Evolutionary conservation across 2,113 vertebrate genomes (phyloP).

Genomic region (Piliocolobus tephrosceles): DNA sequence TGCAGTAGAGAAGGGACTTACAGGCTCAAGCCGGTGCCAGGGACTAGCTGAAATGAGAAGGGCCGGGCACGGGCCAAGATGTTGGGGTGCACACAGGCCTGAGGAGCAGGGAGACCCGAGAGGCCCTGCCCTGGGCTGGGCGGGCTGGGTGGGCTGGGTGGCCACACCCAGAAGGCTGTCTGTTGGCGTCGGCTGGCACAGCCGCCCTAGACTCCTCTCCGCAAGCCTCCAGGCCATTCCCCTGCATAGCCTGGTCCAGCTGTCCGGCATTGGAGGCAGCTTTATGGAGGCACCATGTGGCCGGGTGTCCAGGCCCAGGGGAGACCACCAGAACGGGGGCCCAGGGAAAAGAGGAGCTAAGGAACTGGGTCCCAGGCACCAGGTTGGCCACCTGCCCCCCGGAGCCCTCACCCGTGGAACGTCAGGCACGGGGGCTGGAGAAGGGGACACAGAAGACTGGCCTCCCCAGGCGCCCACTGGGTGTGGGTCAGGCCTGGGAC

Average conservation of each 20-base stretch:
- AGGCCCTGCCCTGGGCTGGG: not conserved
- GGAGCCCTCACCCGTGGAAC: accelerated
- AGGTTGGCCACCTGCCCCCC: not conserved
- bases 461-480: not conserved
- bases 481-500: not conserved
- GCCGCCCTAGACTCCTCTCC: no score
- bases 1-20: not conserved
- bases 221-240: not conserved
- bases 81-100: not conserved
- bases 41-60: not conserved
- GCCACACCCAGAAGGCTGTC: accelerated
- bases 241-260: not conserved
- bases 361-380: not conserved
- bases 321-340: not conserved
- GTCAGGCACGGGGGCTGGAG: accelerated
- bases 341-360: not conserved
- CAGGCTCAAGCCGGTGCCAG: accelerated
- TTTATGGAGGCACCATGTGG: accelerated
- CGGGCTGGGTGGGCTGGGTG: no score
- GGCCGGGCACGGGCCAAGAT: not conserved
- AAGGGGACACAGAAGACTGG: not conserved
- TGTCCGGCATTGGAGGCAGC: not conserved
- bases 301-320: not conserved
- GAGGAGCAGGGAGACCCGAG: not conserved
- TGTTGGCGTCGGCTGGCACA: no score